Base-by-base conservation (phyloP, 1,140 invertebrate species). In the Lordiphosa mommai region DNA sequence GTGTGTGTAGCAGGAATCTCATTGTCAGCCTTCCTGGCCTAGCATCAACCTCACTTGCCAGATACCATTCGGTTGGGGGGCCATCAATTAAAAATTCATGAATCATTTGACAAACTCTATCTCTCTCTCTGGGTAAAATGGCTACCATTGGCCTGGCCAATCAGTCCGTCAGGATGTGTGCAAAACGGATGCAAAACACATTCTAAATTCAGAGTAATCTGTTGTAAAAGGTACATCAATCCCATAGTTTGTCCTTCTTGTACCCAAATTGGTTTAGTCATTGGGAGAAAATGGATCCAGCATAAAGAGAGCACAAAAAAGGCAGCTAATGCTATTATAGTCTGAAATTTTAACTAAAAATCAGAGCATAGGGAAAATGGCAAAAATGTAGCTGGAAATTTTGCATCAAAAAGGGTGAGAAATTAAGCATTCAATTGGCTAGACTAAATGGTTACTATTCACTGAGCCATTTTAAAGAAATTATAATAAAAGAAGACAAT, bases 21-120 rank as follows among this genome's bases (percentile, higher is more conserved):
- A 67, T 67, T 67, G 63, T 66, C 63, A 66, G 63, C 36, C 32
- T 46, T 20, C 9, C 30, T 40, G 23, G 32, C 20, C 41, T 34
- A 41, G 32, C 52, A 43, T 38, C 49, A 66, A 52, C 48, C 66
- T 57, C 61, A 66, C 41, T 40, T 32, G 12, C 20, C 41, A 44
- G 20, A 44, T 16, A 6, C 6, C 17, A 13, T 16, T 17, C 17
- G 12, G 23, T 49, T 27, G 60, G 58, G 20, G 49, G 44, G 77
- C 71, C 73, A 80, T 72, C 76, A 80, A 80, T 80, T 80, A 80
- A 80, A 80, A 80, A 80, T 80, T 80, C 76, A 80, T 80, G 76
- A 80, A 82, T 82, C 76, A 82, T 84, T 82, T 82, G 76, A 71
- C 76, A 84, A 82, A 82, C 76, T 76, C 61, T 58, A 63, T 13